These are phyloP conservation scores for Talpa occidentalis DNA, from an alignment of 2,113 vertebrate genomes.

Conservation along the genomic window DNA sequence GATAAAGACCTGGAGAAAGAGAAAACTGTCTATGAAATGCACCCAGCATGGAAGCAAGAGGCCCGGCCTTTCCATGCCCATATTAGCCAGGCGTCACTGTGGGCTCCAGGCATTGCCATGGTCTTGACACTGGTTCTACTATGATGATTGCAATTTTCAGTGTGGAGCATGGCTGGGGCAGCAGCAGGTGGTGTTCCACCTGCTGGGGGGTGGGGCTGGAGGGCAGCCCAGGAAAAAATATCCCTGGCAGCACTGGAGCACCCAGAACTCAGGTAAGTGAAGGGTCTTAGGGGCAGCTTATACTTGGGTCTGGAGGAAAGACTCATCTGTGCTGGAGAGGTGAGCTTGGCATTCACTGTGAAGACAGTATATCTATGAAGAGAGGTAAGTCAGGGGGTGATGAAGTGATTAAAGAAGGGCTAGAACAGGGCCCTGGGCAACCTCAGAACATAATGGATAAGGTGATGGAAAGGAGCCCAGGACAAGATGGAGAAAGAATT, in stretches of 20 bases:
- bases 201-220: not conserved
- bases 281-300: not conserved
- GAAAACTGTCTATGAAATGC: not conserved
- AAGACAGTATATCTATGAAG: not conserved
- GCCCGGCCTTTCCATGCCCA: not conserved
- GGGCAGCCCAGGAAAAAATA: too few species aligned
- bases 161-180: not conserved
- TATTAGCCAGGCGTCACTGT: not conserved
- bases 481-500: not conserved
- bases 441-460: not conserved
- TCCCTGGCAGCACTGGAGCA: not conserved
- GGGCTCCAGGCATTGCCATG: too few species aligned
- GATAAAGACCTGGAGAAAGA: not conserved
- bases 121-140: not conserved
- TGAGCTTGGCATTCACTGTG: not conserved
- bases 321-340: not conserved
- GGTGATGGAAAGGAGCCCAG: not conserved
- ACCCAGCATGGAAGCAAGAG: too few species aligned
- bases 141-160: not conserved
- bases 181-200: accelerated
- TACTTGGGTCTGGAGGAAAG: not conserved
- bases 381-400: not conserved
- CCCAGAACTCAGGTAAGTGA: not conserved
- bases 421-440: not conserved
- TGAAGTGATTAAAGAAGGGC: not conserved